Evolutionary conservation across 2,888 invertebrate genomes (phyloP).

Genomic region (Stenolophus ochropezus): DNA sequence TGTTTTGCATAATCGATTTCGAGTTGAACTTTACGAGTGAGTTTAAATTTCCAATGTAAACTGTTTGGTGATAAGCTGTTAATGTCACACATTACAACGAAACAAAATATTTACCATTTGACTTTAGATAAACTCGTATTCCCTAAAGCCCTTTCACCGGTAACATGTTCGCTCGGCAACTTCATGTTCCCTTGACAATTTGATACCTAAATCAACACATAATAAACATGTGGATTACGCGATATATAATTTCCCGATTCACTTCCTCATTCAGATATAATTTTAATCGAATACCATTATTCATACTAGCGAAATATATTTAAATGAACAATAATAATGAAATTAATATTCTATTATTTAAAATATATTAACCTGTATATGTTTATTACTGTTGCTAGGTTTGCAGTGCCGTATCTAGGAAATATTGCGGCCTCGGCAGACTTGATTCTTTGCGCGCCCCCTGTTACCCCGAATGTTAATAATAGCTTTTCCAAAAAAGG

Average conservation of each 20-base stretch:
- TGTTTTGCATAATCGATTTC: background rate
- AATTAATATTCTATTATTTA: too few species aligned
- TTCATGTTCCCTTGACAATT: slow-evolving; percentile 19
- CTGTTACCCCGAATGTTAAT: too few species aligned
- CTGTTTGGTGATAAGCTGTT: slow-evolving; percentile 2
- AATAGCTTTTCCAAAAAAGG: too few species aligned
- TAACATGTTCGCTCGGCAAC: background rate
- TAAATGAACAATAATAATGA: too few species aligned
- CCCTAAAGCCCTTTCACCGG: background rate
- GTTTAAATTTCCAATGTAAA: background rate
- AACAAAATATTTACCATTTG: slow-evolving; percentile 14
- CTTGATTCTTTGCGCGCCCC: too few species aligned
- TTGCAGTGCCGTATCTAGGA: too few species aligned
- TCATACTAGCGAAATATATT: too few species aligned
- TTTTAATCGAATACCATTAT: background rate
- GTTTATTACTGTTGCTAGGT: too few species aligned
- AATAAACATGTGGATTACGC: background rate
- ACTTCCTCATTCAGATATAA: background rate
- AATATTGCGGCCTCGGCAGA: too few species aligned
- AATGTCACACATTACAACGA: slow-evolving; percentile 11
- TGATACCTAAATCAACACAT: background rate
- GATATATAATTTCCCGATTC: background rate
- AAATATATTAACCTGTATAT: too few species aligned
- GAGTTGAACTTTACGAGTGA: background rate
- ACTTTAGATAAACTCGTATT: slow-evolving; percentile 5